phyloP scores from a whole-genome alignment of 2,888 invertebrate genomes.

The Cenopis cana region DNA sequence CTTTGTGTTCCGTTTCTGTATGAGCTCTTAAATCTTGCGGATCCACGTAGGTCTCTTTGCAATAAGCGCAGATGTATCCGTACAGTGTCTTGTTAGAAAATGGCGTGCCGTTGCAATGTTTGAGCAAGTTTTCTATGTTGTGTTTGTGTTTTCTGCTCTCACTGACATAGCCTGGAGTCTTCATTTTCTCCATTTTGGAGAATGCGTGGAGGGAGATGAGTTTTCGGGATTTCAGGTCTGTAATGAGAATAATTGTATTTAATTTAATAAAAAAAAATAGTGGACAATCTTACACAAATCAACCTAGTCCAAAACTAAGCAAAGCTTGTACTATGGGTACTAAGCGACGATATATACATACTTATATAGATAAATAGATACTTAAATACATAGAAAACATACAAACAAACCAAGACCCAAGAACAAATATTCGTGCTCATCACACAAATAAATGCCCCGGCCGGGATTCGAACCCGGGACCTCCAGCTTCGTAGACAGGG shows the following conservation, averaged over 20 bases:
- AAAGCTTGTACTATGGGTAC: too few relatives aligned
- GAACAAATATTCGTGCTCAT: too few relatives aligned
- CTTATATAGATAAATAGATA: too few relatives aligned
- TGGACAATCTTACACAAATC: too few relatives aligned
- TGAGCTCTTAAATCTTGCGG: constrained; percentile 60
- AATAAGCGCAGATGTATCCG: constrained; percentile 71
- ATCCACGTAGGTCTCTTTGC: constrained; percentile 62
- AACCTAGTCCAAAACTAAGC: too few relatives aligned
- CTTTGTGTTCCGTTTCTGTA: constrained; percentile 56
- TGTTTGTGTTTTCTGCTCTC: constrained; percentile 66
- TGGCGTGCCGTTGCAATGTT: constrained; percentile 74
- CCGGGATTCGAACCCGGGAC: too few relatives aligned
- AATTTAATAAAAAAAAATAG: too few relatives aligned
- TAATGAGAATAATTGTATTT: constrained; percentile 39
- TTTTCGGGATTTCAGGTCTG: constrained; percentile 61
- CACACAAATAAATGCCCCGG: too few relatives aligned
- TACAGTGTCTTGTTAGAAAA: constrained; percentile 70
- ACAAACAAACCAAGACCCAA: too few relatives aligned
- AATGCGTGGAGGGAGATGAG: constrained; percentile 59
- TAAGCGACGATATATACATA: too few relatives aligned
- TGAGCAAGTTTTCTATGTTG: constrained; percentile 69
- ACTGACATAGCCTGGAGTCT: constrained; percentile 52
- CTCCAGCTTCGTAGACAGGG: too few relatives aligned
- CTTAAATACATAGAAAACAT: too few relatives aligned
- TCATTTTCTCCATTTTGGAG: constrained; percentile 56